These are phyloP conservation scores for Tetragonisca angustula DNA, from an alignment of 2,888 invertebrate genomes.

Conservation along the genomic window DNA sequence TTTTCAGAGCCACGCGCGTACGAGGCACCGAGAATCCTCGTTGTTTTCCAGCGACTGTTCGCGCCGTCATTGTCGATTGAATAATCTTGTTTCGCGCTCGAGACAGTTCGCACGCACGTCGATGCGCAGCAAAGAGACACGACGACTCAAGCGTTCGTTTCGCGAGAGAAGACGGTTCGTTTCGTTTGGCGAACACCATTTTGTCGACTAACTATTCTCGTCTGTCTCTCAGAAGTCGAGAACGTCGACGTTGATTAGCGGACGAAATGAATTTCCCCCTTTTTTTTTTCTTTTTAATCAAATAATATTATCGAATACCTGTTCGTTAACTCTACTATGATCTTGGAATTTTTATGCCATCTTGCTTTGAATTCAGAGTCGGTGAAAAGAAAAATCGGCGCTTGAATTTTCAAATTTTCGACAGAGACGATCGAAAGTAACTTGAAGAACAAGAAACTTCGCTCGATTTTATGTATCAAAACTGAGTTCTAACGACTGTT, in stretches of 20 bases:
- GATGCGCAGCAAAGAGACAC: background rate
- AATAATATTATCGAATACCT: no score
- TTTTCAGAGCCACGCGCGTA: constrained; percentile 13
- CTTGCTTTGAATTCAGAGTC: no score
- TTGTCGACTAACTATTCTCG: background rate
- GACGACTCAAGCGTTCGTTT: constrained; percentile 19
- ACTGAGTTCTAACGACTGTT: no score
- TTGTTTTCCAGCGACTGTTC: constrained; percentile 40
- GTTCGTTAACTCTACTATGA: no score
- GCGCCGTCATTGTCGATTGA: constrained; percentile 29
- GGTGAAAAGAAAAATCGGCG: no score
- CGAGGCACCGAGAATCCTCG: constrained; percentile 20
- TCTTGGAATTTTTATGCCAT: no score
- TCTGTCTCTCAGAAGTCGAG: background rate
- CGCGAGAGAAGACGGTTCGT: background rate
- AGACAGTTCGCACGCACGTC: constrained; percentile 11
- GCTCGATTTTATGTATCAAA: no score
- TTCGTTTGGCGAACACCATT: constrained; percentile 15
- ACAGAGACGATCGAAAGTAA: no score
- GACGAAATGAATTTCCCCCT: background rate
- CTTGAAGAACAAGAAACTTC: no score
- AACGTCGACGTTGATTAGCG: background rate
- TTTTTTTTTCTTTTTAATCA: background rate
- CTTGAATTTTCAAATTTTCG: no score
- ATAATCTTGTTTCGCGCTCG: constrained; percentile 16